phyloP scores from a whole-genome alignment of 1,140 invertebrate genomes.

The Plectrocnemia conspersa region DNA sequence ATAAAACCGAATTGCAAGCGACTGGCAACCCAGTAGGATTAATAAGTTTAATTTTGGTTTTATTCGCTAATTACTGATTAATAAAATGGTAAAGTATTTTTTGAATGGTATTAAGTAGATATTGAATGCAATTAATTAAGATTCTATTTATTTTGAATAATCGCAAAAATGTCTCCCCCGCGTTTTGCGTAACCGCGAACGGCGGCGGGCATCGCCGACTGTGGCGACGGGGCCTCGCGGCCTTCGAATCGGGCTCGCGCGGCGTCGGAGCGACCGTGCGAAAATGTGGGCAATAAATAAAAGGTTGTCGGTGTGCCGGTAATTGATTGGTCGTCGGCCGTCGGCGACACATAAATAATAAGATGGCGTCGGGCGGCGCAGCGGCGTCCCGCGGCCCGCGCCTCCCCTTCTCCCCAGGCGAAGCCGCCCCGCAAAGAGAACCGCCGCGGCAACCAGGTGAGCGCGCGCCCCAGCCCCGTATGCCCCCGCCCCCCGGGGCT shows the following conservation, averaged over 20 bases:
- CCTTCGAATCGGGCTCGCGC: neutral
- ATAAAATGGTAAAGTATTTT: too few species aligned
- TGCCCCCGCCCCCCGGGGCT: neutral
- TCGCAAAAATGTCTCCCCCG: too few species aligned
- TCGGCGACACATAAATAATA: slow-evolving; percentile 48
- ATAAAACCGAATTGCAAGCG: too few species aligned
- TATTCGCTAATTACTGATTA: too few species aligned
- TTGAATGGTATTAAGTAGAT: too few species aligned
- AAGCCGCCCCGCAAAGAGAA: neutral
- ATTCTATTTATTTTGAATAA: too few species aligned
- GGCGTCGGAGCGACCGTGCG: neutral
- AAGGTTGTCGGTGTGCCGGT: slow-evolving; percentile 8
- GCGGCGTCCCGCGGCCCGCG: neutral
- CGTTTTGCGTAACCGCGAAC: too few species aligned
- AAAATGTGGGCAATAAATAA: neutral
- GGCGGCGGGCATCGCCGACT: too few species aligned
- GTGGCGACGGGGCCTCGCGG: neutral
- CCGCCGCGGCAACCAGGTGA: neutral
- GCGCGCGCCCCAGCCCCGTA: neutral
- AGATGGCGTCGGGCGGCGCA: slow-evolving; percentile 45
- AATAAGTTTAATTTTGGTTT: too few species aligned
- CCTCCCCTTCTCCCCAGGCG: neutral
- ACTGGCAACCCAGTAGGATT: too few species aligned
- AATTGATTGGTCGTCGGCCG: slow-evolving; percentile 30
- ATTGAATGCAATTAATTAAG: too few species aligned